phyloP scores from a whole-genome alignment of 2,888 invertebrate genomes.

The Macropis europaea region DNA sequence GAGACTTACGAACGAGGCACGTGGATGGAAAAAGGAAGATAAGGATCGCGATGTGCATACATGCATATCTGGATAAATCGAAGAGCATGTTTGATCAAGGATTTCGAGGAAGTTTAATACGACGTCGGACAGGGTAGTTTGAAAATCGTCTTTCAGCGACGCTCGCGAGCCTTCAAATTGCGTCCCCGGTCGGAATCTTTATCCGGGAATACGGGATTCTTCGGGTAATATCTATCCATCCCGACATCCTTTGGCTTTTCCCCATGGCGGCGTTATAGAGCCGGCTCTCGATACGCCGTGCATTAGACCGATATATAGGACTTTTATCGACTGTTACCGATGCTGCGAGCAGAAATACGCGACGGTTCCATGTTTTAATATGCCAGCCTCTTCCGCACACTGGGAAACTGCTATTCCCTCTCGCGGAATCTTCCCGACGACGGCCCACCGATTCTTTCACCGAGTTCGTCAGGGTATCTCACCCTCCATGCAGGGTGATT shows the following conservation, averaged over 20 bases:
- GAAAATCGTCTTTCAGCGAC: constrained; percentile 5
- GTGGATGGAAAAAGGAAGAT: too few relatives aligned
- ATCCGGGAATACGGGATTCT: constrained; percentile 14
- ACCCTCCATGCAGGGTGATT: too few relatives aligned
- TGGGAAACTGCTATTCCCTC: background rate
- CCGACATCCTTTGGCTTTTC: constrained; percentile 6
- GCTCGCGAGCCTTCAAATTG: background rate
- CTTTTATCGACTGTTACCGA: constrained; percentile 43
- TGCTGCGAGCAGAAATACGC: constrained; percentile 33
- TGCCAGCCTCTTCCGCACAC: constrained; percentile 9
- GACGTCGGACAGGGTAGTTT: background rate
- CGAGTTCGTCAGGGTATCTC: too few relatives aligned
- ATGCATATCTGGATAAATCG: too few relatives aligned
- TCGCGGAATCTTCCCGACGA: constrained; percentile 12
- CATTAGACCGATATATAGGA: constrained; percentile 36
- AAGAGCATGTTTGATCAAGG: background rate
- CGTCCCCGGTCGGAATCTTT: constrained; percentile 20
- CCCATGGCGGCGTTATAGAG: constrained; percentile 23
- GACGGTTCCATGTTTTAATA: constrained; percentile 30
- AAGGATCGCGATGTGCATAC: too few relatives aligned
- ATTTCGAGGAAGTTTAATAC: background rate
- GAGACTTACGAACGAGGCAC: too few relatives aligned
- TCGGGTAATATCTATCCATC: constrained; percentile 23
- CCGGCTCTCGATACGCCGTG: constrained; percentile 21
- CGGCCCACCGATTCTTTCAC: too few relatives aligned